Evolutionary conservation across 2,113 vertebrate species (phyloP).

Genomic region (Pantherophis guttatus): DNA sequence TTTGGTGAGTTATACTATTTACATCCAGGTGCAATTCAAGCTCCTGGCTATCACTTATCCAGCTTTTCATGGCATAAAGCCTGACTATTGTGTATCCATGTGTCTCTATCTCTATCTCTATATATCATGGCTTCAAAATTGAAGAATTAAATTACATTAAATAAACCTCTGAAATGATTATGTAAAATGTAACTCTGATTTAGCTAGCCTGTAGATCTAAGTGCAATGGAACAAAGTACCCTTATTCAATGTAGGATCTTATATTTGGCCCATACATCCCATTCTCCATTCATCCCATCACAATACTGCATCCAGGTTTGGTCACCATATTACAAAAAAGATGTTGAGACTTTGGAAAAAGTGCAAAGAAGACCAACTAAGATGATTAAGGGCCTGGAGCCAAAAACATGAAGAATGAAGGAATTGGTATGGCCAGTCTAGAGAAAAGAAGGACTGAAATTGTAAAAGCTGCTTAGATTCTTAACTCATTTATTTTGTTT

Average conservation of each 20-base stretch:
- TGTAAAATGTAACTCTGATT: background rate
- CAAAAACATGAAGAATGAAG: background rate
- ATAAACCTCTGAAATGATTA: background rate
- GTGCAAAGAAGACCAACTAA: background rate
- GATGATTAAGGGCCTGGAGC: background rate
- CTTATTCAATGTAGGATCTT: background rate
- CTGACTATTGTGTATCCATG: background rate
- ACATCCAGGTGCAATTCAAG: background rate
- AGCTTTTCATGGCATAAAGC: background rate
- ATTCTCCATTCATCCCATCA: background rate
- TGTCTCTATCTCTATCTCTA: background rate
- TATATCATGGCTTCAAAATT: background rate
- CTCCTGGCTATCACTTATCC: background rate
- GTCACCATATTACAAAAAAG: background rate
- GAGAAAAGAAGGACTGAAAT: background rate
- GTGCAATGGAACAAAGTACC: background rate
- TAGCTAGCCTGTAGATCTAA: background rate
- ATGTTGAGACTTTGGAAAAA: background rate
- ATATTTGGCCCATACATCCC: background rate
- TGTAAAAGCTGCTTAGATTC: background rate
- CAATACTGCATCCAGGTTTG: background rate
- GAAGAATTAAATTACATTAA: background rate
- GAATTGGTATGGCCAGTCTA: background rate
- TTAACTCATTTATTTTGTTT: constrained; percentile 10
- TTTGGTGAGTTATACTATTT: background rate